Conservation (phyloP, 2,113 vertebrate species). For the Eurystomus gularis region DNA sequence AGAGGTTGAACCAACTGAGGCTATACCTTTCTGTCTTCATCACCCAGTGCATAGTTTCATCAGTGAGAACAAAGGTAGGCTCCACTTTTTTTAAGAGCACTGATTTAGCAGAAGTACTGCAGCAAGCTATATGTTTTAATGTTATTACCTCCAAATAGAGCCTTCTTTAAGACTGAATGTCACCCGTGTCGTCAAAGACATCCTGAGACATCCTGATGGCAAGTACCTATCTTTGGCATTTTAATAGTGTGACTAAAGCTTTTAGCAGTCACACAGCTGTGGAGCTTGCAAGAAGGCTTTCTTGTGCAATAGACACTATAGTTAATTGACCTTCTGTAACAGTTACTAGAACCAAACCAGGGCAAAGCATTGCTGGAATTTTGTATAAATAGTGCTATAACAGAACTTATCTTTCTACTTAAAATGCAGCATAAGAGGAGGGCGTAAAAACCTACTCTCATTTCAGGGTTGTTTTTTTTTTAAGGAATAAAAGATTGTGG, state of each 20-base stretch:
- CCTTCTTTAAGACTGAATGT: neutral
- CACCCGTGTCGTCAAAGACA: neutral
- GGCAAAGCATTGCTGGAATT: neutral
- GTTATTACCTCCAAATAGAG: neutral
- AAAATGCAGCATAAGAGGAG: neutral
- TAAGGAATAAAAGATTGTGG: neutral
- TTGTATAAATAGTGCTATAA: neutral
- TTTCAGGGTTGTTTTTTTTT: neutral
- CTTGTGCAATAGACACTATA: neutral
- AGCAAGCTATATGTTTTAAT: neutral
- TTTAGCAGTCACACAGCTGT: neutral
- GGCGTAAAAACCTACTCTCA: neutral
- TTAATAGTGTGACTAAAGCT: neutral
- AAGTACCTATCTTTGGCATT: neutral
- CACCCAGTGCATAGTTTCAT: neutral
- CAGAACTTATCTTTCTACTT: neutral
- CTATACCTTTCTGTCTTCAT: neutral
- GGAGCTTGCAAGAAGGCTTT: neutral
- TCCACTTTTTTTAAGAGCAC: neutral
- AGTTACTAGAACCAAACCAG: neutral
- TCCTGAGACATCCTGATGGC: neutral
- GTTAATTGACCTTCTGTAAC: neutral
- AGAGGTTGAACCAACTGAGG: neutral
- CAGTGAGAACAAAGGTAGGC: neutral
- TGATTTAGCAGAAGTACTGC: neutral